phyloP scores from a whole-genome alignment of 2,888 invertebrate genomes.

The Priocnemis perturbator region DNA sequence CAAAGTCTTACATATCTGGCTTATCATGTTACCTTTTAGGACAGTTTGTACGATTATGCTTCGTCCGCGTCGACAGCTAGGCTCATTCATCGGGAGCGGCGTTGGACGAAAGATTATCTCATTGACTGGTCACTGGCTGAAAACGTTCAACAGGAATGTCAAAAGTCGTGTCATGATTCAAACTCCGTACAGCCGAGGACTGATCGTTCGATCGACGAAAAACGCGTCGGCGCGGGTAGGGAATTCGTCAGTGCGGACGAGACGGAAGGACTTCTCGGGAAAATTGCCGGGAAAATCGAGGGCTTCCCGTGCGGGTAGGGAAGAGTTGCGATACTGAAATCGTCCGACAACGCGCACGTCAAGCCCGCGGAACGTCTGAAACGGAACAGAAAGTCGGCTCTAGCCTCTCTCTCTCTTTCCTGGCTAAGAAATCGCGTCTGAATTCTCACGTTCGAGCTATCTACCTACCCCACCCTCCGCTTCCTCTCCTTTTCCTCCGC shows the following conservation, averaged over 20 bases:
- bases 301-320: constrained; percentile 12
- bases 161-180: too few species aligned
- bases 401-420: background rate
- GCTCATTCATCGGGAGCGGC: too few species aligned
- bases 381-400: constrained; percentile 15
- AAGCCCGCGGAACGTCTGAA: constrained; percentile 11
- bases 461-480: background rate
- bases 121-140: too few species aligned
- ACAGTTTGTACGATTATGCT: too few species aligned
- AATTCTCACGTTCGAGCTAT: constrained; percentile 7
- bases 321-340: constrained; percentile 17
- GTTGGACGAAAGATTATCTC: too few species aligned
- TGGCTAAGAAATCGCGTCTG: constrained; percentile 2
- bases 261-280: constrained; percentile 6
- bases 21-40: too few species aligned
- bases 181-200: too few species aligned
- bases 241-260: background rate
- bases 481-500: background rate
- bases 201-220: too few species aligned
- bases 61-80: too few species aligned
- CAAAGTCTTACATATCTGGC: too few species aligned
- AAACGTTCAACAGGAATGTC: too few species aligned
- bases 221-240: background rate
- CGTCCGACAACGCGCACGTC: constrained; percentile 14
- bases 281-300: constrained; percentile 23